Base-by-base conservation (phyloP, 2,797 vertebrate species). In the Notoglanidium macrostoma region DNA sequence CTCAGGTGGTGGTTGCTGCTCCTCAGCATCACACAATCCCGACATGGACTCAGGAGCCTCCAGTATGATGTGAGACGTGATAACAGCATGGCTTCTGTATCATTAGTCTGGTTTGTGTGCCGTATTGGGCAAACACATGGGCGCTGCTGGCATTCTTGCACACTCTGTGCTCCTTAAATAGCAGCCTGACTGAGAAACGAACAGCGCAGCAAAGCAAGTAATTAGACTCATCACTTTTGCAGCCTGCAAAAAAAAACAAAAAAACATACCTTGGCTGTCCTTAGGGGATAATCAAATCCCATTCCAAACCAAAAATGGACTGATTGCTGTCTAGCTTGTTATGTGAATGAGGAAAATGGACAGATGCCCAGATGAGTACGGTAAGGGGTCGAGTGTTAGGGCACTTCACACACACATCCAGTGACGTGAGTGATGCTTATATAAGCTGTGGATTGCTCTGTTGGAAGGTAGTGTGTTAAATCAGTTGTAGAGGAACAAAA, bases 1-100 rank as follows among this genome's bases (percentile, higher is more conserved):
- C 94, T 95, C 95, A 95, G 94, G 95, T 95, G 94, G 91, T 91
- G 73, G 91, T 89, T 84, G 79, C 78, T 84, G 80, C 73, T 73
- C 88, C 90, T 90, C 77, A 70, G 88, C 51, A 49, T 86, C 88
- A 90, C 88, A 84, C 87, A 90, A 90, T 87, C 88, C 90, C 84
- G 85, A 80, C 15, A 21, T 2, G 68, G 59, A 65, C 59, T 46
- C 61, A 0, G 26, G 26, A 26, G 32, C 21, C 32, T 59, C 77
- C 77, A 79, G 55, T 26, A 26, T 61, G 35, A 78, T 40, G 70
- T 83, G 61, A 87, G 57, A 46, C 12, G 15, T 68, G 49, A 32
- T 67, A 54, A 73, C 68, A 85, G 84, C 35, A 65, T n/a, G 67
- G 32, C 32, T 40, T 61, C 29, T 54, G 19, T 76, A 67, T 83